Percentiles rank a stretch among this genome's conserved stretches.
phyloP scores from a whole-genome alignment of 92 coral and sea anemone genomes.

The Plumapathes pennacea region DNA sequence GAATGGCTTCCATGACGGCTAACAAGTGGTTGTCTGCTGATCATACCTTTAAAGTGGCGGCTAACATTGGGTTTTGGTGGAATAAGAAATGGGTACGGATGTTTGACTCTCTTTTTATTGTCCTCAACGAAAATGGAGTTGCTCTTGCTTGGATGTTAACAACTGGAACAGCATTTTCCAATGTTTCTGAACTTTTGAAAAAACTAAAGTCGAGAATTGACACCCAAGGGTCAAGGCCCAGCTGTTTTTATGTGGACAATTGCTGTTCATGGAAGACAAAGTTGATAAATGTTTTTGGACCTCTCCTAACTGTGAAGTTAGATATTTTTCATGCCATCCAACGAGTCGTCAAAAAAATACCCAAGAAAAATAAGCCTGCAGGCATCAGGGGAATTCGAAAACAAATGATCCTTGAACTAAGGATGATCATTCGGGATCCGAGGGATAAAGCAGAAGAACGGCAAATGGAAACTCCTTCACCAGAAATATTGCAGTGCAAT shows the following conservation, averaged over 20 bases:
- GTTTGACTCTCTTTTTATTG: slow-evolving; percentile 20
- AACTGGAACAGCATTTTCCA: slow-evolving; percentile 23
- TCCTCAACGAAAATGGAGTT: slow-evolving; percentile 12
- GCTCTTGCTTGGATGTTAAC: slow-evolving; percentile 20
- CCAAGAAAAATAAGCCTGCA: slow-evolving; percentile 9
- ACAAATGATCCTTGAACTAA: slow-evolving; percentile 18
- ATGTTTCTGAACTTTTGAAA: slow-evolving; percentile 18
- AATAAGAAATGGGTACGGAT: slow-evolving; percentile 10
- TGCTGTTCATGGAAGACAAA: too few relatives aligned
- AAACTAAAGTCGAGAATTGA: slow-evolving; percentile 11
- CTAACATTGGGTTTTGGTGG: slow-evolving; percentile 22
- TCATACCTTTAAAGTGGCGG: slow-evolving; percentile 19
- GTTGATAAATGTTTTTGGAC: too few relatives aligned
- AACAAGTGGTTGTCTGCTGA: slow-evolving; percentile 19
- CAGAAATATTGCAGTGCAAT: too few relatives aligned
- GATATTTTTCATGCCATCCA: slow-evolving; percentile 38
- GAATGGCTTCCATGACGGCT: too few relatives aligned
- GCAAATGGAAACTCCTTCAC: slow-evolving; percentile 29
- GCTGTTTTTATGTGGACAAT: slow-evolving; percentile 34
- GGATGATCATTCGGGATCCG: slow-evolving; percentile 13
- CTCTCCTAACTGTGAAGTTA: slow-evolving; percentile 19
- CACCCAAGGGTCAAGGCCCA: slow-evolving; percentile 8
- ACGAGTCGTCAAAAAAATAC: slow-evolving; percentile 10
- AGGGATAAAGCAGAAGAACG: slow-evolving; percentile 24
- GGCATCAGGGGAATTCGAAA: slow-evolving; percentile 6